Conservation (phyloP, 1,140 invertebrate genomes). For the Oreohelix idahoensis region DNA sequence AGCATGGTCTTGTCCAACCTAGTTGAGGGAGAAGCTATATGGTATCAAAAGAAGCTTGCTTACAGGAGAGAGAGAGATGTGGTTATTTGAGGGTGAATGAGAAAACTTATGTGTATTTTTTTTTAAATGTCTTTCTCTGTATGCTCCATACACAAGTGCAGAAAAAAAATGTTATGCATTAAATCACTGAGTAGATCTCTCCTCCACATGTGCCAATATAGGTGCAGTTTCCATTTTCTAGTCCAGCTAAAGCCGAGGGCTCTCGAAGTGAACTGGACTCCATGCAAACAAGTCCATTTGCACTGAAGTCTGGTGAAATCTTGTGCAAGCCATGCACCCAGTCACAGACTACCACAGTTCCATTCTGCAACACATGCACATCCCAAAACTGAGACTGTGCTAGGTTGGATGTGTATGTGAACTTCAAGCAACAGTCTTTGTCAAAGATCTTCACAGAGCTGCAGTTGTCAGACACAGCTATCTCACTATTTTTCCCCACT, state of each 20-base stretch:
- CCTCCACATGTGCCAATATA: conserved; percentile 33
- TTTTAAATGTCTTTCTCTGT: no score
- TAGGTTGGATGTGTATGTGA: conserved; percentile 27
- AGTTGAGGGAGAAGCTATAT: no score
- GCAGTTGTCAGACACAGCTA: conserved; percentile 36
- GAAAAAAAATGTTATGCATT: no score
- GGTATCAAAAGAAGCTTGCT: no score
- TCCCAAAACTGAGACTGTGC: conserved; percentile 38
- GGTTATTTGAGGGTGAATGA: no score
- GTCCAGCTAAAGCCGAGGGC: conserved; percentile 29
- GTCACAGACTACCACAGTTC: conserved; percentile 30
- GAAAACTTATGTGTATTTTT: no score
- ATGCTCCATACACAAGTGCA: no score
- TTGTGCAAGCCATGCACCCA: conserved; percentile 39
- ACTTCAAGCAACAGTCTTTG: conserved; percentile 20
- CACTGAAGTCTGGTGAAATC: conserved; percentile 23
- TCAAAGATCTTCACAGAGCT: conserved; percentile 35
- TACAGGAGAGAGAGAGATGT: no score
- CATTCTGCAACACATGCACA: conserved; percentile 16
- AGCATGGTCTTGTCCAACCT: no score
- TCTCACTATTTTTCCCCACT: conserved; percentile 27
- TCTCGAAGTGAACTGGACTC: conserved; percentile 24
- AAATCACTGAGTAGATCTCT: conserved; percentile 33
- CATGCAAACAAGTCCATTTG: conserved; percentile 12
- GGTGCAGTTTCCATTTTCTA: conserved; percentile 29